Conservation (phyloP, 2,797 vertebrate species). For the Cossypha dichroa region DNA sequence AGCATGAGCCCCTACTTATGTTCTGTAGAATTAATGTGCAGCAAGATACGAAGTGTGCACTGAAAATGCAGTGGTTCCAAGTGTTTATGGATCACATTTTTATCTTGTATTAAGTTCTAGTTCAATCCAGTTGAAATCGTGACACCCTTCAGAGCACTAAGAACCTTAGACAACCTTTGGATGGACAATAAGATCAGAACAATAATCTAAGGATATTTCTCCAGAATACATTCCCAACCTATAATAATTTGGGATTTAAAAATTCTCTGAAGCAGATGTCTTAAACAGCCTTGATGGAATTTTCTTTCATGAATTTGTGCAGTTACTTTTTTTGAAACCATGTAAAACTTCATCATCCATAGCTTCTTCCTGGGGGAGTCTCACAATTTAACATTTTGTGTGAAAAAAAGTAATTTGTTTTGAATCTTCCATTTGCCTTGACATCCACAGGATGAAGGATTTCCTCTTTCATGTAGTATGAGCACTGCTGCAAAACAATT, state of each 20-base stretch:
- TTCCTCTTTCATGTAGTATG: background rate
- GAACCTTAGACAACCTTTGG: background rate
- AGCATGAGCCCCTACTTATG: background rate
- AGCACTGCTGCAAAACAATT: background rate
- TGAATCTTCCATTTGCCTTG: background rate
- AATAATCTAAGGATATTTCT: background rate
- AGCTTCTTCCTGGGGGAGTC: background rate
- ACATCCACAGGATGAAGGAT: background rate
- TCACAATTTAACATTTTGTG: background rate
- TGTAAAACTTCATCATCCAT: background rate
- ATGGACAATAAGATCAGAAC: background rate
- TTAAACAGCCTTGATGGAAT: background rate
- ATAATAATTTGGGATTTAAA: background rate
- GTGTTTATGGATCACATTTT: background rate
- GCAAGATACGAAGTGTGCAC: background rate
- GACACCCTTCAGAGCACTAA: background rate
- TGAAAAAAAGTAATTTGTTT: background rate
- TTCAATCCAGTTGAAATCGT: background rate
- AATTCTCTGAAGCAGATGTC: background rate
- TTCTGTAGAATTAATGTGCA: background rate
- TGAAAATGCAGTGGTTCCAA: background rate
- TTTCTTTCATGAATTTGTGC: background rate
- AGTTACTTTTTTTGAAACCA: background rate
- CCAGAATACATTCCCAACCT: background rate
- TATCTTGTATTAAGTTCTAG: background rate